Percentiles rank a stretch among this genome's conserved stretches.
Conservation (phyloP, 1,140 invertebrate genomes). For the Carposina sasakii region DNA sequence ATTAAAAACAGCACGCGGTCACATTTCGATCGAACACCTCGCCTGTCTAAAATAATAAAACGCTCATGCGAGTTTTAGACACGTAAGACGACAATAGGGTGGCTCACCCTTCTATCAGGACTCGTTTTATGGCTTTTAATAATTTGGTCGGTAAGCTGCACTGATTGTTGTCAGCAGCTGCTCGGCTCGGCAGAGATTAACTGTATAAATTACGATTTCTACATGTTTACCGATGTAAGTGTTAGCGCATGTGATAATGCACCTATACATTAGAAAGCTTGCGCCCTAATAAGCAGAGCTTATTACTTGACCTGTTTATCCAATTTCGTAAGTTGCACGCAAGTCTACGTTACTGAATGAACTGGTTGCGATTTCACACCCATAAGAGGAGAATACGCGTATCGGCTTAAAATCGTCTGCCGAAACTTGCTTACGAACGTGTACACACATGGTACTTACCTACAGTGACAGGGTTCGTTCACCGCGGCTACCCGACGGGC, state of each 20-base stretch:
- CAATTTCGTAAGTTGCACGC: no score
- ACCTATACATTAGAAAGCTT: no score
- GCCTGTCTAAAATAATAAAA: slow-evolving; percentile 57
- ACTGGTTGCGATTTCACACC: slow-evolving; percentile 34
- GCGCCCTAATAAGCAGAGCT: no score
- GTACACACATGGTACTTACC: slow-evolving; percentile 24
- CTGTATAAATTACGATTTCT: slow-evolving; percentile 44
- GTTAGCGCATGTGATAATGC: no score
- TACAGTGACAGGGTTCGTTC: slow-evolving; percentile 66
- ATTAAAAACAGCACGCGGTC: slow-evolving; percentile 14
- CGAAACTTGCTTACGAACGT: slow-evolving; percentile 54
- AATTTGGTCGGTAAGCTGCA: slow-evolving; percentile 64
- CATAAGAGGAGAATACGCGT: slow-evolving; percentile 53
- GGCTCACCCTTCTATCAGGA: slow-evolving; percentile 59
- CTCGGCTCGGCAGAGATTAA: slow-evolving; percentile 52
- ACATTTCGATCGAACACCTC: slow-evolving; percentile 43
- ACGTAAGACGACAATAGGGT: slow-evolving; percentile 53
- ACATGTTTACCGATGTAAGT: slow-evolving; percentile 36
- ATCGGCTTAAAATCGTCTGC: slow-evolving; percentile 47
- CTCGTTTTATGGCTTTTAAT: slow-evolving; percentile 71
- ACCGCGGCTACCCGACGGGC: slow-evolving; percentile 37
- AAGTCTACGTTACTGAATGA: slow-evolving; percentile 54
- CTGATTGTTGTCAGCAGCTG: slow-evolving; percentile 65
- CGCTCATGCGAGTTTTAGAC: slow-evolving; percentile 52
- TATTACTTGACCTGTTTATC: no score